Conservation (phyloP, 2,888 invertebrate species). For the Metopia argyrocephala region DNA sequence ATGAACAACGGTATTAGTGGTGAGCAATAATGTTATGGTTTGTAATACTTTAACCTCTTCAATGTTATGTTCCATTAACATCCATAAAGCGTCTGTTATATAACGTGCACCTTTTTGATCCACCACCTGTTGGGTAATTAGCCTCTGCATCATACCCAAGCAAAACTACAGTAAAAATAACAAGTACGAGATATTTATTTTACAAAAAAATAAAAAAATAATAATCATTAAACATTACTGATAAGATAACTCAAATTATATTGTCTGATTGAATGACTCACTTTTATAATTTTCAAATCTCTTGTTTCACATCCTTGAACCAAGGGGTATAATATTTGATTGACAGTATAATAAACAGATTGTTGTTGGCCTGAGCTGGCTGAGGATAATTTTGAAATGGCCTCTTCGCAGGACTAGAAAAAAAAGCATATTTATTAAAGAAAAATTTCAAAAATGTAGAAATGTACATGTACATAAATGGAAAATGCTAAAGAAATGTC, state of each 20-base stretch:
- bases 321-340: constrained; percentile 96
- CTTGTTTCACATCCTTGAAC: constrained; percentile 99
- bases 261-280: constrained; percentile 74
- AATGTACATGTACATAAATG: too few relatives aligned
- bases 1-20: constrained; percentile 96
- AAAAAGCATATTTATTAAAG: not conserved
- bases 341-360: constrained; percentile 92
- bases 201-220: too few relatives aligned
- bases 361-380: constrained; percentile 87
- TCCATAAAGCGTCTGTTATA: constrained; percentile 95
- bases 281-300: constrained; percentile 96
- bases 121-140: constrained; percentile 93
- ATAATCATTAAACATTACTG: not conserved
- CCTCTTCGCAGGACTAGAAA: constrained; percentile 95
- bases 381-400: constrained; percentile 91
- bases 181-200: constrained; percentile 20
- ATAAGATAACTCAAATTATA: not conserved
- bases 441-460: too few relatives aligned
- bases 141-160: constrained; percentile 93
- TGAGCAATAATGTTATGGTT: constrained; percentile 94
- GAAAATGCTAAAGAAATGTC: too few relatives aligned
- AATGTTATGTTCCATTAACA: constrained; percentile 94
- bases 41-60: constrained; percentile 98
- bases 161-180: constrained; percentile 84
- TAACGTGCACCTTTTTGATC: constrained; percentile 95